Conservation (phyloP, 2,113 vertebrate genomes). For the Ancistrus triradiatus region DNA sequence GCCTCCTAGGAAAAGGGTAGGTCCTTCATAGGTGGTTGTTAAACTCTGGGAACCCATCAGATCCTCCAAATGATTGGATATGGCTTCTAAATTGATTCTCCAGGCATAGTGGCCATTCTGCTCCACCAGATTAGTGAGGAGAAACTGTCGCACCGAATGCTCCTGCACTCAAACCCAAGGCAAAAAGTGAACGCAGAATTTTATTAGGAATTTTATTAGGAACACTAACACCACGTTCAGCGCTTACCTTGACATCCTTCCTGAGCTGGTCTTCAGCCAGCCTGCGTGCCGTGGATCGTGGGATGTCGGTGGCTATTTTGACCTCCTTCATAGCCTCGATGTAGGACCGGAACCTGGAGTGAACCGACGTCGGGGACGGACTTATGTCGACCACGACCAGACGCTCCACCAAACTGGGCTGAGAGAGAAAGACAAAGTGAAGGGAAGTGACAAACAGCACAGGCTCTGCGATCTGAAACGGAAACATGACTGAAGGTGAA, state of each 20-base stretch:
- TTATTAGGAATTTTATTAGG: too few species aligned
- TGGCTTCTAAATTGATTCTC: constrained; percentile 86
- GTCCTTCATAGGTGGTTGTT: constrained; percentile 71
- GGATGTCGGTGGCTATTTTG: constrained; percentile 69
- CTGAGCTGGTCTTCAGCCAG: constrained; percentile 82
- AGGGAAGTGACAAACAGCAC: background rate
- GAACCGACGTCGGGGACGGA: constrained; percentile 54
- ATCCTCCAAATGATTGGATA: constrained; percentile 74
- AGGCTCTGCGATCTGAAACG: background rate
- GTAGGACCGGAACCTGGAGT: constrained; percentile 71
- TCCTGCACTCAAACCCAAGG: constrained; percentile 58
- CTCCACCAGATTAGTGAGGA: constrained; percentile 90
- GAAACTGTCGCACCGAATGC: constrained; percentile 77
- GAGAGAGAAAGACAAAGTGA: background rate
- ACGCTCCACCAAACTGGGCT: constrained; percentile 86
- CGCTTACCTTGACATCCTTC: constrained; percentile 70
- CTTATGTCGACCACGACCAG: constrained; percentile 86
- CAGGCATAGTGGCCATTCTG: constrained; percentile 73
- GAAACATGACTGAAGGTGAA: constrained; percentile 1
- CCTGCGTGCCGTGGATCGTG: constrained; percentile 79
- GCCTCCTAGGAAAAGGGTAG: constrained; percentile 85
- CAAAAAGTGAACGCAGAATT: too few species aligned
- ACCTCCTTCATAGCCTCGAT: constrained; percentile 80
- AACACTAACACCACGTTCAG: background rate
- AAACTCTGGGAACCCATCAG: constrained; percentile 79